These are phyloP conservation scores for Anas bernieri DNA, from an alignment of 2,797 vertebrate genomes.

Conservation along the genomic window DNA sequence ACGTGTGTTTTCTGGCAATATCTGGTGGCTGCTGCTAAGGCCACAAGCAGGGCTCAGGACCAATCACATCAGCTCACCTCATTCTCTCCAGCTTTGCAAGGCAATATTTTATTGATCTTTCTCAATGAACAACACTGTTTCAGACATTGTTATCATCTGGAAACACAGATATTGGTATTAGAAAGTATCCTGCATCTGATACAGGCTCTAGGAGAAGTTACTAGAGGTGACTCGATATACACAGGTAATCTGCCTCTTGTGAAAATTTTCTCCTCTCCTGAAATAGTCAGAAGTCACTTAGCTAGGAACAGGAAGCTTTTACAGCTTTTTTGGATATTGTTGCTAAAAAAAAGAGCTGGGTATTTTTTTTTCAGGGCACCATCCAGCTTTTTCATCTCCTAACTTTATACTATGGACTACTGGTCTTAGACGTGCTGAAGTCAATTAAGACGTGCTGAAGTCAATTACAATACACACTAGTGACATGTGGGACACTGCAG, in stretches of 20 bases:
- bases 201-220: not conserved
- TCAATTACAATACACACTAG: not conserved
- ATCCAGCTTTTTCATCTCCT: not conserved
- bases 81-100: not conserved
- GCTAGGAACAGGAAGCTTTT: not conserved
- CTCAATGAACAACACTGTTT: not conserved
- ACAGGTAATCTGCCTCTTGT: not conserved
- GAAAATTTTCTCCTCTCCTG: not conserved
- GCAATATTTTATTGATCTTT: not conserved
- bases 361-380: not conserved
- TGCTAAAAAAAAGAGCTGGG: not conserved
- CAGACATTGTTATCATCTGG: not conserved
- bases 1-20: not conserved
- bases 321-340: not conserved
- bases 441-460: not conserved
- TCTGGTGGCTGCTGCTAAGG: not conserved
- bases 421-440: not conserved
- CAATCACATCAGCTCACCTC: fast-evolving
- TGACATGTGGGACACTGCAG: not conserved
- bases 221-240: not conserved
- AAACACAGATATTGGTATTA: not conserved
- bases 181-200: not conserved
- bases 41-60: not conserved
- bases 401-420: not conserved
- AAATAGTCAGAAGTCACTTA: not conserved